Evolutionary conservation across 2,797 vertebrate species (phyloP).

Genomic region (Poecilia picta): DNA sequence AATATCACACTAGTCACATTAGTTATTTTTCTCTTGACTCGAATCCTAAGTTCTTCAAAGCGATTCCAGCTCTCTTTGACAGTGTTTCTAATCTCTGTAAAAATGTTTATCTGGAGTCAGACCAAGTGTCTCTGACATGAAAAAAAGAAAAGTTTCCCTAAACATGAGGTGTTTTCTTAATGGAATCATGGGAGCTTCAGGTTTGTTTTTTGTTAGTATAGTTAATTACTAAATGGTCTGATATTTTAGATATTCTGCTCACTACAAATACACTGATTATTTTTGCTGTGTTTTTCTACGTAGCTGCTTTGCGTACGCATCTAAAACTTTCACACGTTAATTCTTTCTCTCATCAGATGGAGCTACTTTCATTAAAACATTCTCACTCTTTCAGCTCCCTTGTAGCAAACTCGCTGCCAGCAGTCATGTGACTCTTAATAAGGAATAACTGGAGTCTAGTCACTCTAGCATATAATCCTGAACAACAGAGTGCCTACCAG

Average conservation of each 20-base stretch:
- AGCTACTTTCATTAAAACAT: background rate
- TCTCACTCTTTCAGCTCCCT: background rate
- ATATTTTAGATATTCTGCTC: background rate
- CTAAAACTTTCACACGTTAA: background rate
- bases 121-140: background rate
- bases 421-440: background rate
- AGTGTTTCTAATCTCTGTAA: background rate
- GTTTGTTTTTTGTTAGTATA: background rate
- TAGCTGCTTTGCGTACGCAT: background rate
- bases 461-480: background rate
- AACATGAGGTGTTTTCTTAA: background rate
- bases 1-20: background rate
- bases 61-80: background rate
- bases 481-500: background rate
- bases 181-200: background rate
- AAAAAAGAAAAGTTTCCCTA: background rate
- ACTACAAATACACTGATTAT: background rate
- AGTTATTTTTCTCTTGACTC: background rate
- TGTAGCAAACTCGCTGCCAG: background rate
- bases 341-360: background rate
- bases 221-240: background rate
- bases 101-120: background rate
- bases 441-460: background rate
- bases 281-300: background rate
- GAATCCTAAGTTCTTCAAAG: background rate